Base-by-base conservation (phyloP, 1,140 invertebrate species). In the Pseudomyrmex dendroicus region DNA sequence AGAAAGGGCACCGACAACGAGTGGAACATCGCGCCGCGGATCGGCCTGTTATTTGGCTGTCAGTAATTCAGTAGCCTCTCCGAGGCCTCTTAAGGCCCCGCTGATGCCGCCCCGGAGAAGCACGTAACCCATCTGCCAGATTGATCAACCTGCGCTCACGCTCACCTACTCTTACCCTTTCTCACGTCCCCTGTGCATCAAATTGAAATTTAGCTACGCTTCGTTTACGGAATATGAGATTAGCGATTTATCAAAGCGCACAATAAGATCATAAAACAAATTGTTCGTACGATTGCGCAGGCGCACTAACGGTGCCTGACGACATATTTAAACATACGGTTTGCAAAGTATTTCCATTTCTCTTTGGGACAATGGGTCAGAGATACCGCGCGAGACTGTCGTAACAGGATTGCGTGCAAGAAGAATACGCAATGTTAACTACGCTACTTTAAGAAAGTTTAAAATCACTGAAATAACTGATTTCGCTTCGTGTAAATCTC, bases 1-100 rank as follows among this genome's bases (percentile, higher is more conserved):
- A 89, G 86, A 86, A 87, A 89, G 86, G 89, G 85, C 72, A 85
- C 89, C 89, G 91, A 88, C 87, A 85, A 87, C 86, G 82, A 68
- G 86, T 82, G 61, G 87, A 88, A 85, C 78, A 85, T 83, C 83
- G 84, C 86, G 77, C 82, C 82, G 83, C 82, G 82, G 86, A 91
- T 89, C 86, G 86, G 84, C 84, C 90, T 92, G 90, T 92, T 92
- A 91, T 92, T 92, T 92, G 91, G 91, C 89, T 91, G 90, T 91
- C 92, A 90, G 90, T 91, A 92, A 92, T 92, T 91, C 91, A 91
- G 92, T 92, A 92, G 92, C 86, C 82, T 83, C 86, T 80, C 20
- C 57, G 83, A 85, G 77, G 82, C 84, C 86, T 89, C 86, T 90
- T 86, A 89, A 88, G 83, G 73, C 68, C 77, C 74, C 73, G 84